Evolutionary conservation across 2,888 invertebrate species (phyloP), one percentile per base, ranked within the genome.

Genomic region (Piscicola geometra): DNA sequence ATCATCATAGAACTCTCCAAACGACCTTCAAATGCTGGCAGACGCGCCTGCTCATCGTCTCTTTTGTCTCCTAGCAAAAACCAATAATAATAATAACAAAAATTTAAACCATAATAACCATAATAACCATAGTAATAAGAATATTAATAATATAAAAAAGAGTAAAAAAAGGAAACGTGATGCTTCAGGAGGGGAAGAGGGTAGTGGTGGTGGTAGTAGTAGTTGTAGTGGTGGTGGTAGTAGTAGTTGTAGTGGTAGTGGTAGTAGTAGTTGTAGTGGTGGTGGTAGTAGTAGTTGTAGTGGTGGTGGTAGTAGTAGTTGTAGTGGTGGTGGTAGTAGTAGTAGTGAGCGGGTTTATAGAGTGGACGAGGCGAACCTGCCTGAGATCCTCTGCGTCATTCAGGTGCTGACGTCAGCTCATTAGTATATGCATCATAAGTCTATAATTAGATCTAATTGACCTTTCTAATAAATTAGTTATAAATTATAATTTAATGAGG

Each of bases 1-100:
- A 41, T 41, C 41, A 41, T 41, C 41, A 41, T 41, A 5, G 15
- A 9, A 9, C 5, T 41, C 41, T 41, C 15, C 41, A 41, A 41
- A 99, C 86, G 99, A 99, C 88, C 88, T 99, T 64, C 97, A 98
- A 87, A 91, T 99, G 89, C 89, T 99, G 87, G 94, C 97, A 21
- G 99, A 99, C 86, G 98, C 98, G n/a, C 98, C 99, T 0, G 96
- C 96, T 0, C 99, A 99, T 87, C 93, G 95, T 84, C 86, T 99
- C 76, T 99, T 98, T 87, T 96, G 95, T 80, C 87, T 99, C 56
- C 87, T 98, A 78, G 92, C 92, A 25, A 67, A 35, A 5, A 67
- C 3, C 2, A 67, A 67, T 5, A 25, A 67, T 30, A 32, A 67
- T 12, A 28, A 67, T 30, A 64, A 64, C 21, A 30, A 64, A 28